A percentile compares a stretch with the other conserved stretches of the same genome.
These are phyloP conservation scores for Eucriotettix oculatus DNA, from an alignment of 2,888 invertebrate species.

Conservation along the genomic window DNA sequence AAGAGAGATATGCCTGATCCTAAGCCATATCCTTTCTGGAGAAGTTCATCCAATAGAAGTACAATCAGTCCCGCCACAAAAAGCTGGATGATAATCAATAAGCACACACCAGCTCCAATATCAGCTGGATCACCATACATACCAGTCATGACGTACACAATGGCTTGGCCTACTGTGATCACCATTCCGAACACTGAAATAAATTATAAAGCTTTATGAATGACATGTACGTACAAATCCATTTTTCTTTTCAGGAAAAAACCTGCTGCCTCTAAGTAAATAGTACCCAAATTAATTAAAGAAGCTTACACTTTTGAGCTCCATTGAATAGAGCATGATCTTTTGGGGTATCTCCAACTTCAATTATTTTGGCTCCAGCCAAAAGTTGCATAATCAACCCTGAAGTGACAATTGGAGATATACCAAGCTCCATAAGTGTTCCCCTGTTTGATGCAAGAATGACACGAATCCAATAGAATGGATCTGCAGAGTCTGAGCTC, in stretches of 20 bases:
- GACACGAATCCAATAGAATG: conserved; percentile 99
- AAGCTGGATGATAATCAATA: conserved; percentile 94
- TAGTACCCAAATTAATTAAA: no score
- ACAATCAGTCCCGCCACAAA: conserved; percentile 98
- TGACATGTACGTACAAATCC: no score
- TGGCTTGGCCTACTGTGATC: conserved; percentile 97
- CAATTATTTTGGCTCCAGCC: conserved; percentile 98
- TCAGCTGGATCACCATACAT: conserved; percentile 97
- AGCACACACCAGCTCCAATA: conserved; percentile 95
- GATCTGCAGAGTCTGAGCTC: conserved; percentile 99
- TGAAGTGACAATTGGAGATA: conserved; percentile 98
- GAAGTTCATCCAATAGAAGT: conserved; percentile 82
- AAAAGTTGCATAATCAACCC: conserved; percentile 98
- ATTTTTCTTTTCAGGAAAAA: no score
- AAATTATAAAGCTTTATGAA: no score
- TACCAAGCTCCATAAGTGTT: conserved; percentile 99
- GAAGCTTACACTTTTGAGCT: conserved; percentile 61
- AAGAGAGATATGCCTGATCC: conserved; percentile 99
- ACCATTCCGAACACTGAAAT: conserved; percentile 85
- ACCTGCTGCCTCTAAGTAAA: no score
- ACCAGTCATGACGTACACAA: conserved; percentile 98
- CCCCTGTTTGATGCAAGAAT: conserved; percentile 98
- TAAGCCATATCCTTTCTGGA: conserved; percentile 95
- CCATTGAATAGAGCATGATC: conserved; percentile 97
- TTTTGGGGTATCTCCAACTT: conserved; percentile 98